These are phyloP conservation scores for Epicampocera succincta DNA, from an alignment of 2,888 invertebrate species.

Conservation along the genomic window DNA sequence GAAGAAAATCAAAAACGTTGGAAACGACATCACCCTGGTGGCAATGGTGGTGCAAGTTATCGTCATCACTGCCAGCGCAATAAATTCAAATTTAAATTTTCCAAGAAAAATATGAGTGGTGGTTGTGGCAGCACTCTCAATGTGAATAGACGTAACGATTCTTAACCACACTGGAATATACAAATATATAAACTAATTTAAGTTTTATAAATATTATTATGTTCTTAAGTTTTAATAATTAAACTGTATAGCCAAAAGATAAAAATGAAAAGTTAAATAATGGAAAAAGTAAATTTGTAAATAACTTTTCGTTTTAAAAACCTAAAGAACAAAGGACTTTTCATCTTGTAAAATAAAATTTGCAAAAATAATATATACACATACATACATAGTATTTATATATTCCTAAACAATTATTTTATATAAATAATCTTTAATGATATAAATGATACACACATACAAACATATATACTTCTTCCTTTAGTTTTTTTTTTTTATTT, in stretches of 20 bases:
- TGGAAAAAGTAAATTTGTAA: neutral
- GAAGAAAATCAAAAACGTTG: conserved; percentile 80
- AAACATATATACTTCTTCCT: neutral
- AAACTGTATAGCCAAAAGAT: conserved; percentile 38
- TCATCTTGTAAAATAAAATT: conserved; percentile 23
- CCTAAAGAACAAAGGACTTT: conserved; percentile 12
- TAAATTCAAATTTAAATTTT: conserved; percentile 77
- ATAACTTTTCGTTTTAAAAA: conserved; percentile 25
- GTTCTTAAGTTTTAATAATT: conserved; percentile 39
- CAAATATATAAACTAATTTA: conserved; percentile 45
- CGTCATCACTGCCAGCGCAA: conserved; percentile 78
- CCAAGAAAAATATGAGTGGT: conserved; percentile 57
- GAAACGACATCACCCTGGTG: conserved; percentile 75
- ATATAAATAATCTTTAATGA: conserved; percentile 23
- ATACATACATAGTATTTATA: conserved; percentile 33
- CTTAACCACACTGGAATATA: conserved; percentile 69
- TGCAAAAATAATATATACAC: neutral
- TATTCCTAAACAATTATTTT: conserved; percentile 12
- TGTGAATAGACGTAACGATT: conserved; percentile 71
- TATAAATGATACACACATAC: conserved; percentile 23
- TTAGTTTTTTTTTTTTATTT: neutral
- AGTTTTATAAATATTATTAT: conserved; percentile 31
- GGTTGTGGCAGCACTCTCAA: conserved; percentile 66
- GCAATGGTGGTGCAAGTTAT: conserved; percentile 72
- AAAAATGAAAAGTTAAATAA: conserved; percentile 41